A percentile compares a stretch with the other conserved stretches of the same genome.
Evolutionary conservation across 2,113 vertebrate genomes (phyloP).

Genomic region (Atractosteus spatula): DNA sequence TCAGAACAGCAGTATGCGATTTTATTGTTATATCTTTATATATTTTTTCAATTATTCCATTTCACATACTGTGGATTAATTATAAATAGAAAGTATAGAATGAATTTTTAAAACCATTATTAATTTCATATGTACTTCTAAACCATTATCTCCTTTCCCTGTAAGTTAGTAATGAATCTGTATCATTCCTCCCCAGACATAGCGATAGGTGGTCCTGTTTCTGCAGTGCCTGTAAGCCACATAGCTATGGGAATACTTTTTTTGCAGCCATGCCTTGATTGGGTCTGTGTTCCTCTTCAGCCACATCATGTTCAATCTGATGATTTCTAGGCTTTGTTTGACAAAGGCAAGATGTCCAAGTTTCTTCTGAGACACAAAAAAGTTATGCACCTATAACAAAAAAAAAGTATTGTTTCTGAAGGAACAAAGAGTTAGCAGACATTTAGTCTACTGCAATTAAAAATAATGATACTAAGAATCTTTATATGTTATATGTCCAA

Average conservation of each 20-base stretch:
- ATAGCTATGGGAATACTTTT: constrained; percentile 14
- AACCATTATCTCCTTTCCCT: too few relatives aligned
- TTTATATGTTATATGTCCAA: neutral
- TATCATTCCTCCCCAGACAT: constrained; percentile 1
- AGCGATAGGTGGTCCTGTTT: constrained; percentile 13
- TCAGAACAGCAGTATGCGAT: too few relatives aligned
- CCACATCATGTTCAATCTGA: constrained; percentile 23
- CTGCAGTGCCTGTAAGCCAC: constrained; percentile 5
- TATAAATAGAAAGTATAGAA: too few relatives aligned
- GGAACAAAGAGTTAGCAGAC: too few relatives aligned
- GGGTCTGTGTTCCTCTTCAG: constrained; percentile 11
- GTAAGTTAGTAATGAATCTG: neutral
- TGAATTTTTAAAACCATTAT: too few relatives aligned
- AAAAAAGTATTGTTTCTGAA: neutral
- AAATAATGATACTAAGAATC: neutral
- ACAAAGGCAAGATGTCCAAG: constrained; percentile 15
- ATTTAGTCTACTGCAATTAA: too few relatives aligned
- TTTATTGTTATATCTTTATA: too few relatives aligned
- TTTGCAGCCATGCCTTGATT: constrained; percentile 21
- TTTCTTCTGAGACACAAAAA: constrained; percentile 17
- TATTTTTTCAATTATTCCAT: too few relatives aligned
- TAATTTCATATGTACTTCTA: too few relatives aligned
- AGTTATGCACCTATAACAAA: constrained; percentile 16
- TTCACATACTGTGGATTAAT: too few relatives aligned
- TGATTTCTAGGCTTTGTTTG: constrained; percentile 19